Conservation (phyloP, 2,888 invertebrate species). For the Melinaea menophilus region DNA sequence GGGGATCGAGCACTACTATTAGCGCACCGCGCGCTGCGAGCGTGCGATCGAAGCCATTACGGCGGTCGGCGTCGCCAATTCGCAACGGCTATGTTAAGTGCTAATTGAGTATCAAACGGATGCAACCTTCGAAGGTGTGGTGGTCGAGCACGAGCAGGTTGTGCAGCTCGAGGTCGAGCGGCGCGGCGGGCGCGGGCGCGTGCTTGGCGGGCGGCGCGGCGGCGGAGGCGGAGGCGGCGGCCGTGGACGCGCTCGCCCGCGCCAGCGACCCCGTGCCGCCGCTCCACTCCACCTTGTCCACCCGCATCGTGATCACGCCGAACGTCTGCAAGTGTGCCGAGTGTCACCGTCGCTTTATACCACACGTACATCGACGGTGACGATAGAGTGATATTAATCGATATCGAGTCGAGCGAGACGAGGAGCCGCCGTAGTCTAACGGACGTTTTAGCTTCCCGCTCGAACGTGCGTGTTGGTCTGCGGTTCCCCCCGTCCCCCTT, state of each 20-base stretch:
- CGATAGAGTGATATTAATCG: no score
- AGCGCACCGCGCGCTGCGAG: slow-evolving; percentile 74
- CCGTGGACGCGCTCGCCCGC: slow-evolving; percentile 56
- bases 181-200: slow-evolving; percentile 80
- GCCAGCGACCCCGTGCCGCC: slow-evolving; percentile 49
- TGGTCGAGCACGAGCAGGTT: slow-evolving; percentile 95
- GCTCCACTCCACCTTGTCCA: slow-evolving; percentile 89
- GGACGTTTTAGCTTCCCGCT: no score
- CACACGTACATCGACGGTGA: no score
- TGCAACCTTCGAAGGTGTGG: slow-evolving; percentile 91
- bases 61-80: slow-evolving; percentile 74
- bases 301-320: slow-evolving; percentile 93
- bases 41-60: no score
- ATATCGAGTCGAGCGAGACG: no score
- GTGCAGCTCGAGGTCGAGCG: slow-evolving; percentile 90
- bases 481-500: no score
- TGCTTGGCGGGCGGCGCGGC: slow-evolving; percentile 69
- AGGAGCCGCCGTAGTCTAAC: no score
- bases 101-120: no score
- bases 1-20: slow-evolving; percentile 74
- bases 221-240: slow-evolving; percentile 57
- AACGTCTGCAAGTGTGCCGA: slow-evolving; percentile 81
- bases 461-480: no score
- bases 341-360: no score
- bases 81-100: background rate